Percentiles rank a stretch among this genome's conserved stretches.
Evolutionary conservation across 2,797 vertebrate genomes (phyloP).

Genomic region (Lepus townsendii): DNA sequence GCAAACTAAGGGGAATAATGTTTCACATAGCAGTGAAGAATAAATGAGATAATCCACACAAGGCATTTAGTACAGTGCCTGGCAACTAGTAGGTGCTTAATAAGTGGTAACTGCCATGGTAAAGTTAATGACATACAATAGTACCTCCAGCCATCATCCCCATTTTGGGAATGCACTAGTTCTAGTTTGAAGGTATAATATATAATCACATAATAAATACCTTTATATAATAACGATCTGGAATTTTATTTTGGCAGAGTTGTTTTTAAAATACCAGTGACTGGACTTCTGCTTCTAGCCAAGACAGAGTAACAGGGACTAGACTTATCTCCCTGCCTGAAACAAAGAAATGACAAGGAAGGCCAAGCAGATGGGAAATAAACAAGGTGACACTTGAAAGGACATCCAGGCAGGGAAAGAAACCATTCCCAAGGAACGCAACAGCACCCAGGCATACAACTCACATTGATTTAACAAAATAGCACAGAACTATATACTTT

Average conservation of each 20-base stretch:
- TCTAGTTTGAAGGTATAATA: not conserved
- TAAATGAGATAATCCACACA: not conserved
- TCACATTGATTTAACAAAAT: not conserved
- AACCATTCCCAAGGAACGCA: not conserved
- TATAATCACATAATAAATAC: not conserved
- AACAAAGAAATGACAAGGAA: not conserved
- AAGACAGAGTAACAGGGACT: not conserved
- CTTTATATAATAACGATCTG: not conserved
- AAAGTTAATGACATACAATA: no score
- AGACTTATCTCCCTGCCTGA: not conserved
- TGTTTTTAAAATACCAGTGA: not conserved
- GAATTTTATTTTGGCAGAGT: conserved; percentile 14
- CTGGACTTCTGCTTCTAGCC: not conserved
- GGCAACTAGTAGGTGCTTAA: not conserved
- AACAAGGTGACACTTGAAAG: not conserved
- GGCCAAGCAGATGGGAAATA: not conserved
- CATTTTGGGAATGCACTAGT: not conserved
- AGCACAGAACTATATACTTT: not conserved
- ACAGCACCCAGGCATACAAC: not conserved
- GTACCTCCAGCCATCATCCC: not conserved
- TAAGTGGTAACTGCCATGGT: not conserved
- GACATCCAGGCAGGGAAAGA: not conserved
- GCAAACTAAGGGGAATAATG: not conserved
- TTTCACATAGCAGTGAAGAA: not conserved
- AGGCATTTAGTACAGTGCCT: not conserved